Conservation (phyloP, 2,888 invertebrate species). For the Drosophila prostipennis region DNA sequence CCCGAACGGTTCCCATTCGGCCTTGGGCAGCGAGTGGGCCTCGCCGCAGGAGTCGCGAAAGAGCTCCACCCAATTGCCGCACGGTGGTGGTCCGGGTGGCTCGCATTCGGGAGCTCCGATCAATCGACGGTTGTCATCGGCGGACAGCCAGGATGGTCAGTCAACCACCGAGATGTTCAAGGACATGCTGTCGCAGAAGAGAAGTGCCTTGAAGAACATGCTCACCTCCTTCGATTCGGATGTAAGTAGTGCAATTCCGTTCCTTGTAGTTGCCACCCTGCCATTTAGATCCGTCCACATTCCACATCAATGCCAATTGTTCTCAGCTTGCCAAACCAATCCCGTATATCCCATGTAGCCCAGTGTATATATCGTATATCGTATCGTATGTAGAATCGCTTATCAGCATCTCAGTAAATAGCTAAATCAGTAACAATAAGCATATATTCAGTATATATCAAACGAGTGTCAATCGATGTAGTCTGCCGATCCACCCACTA, state of each 20-base stretch:
- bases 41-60: slow-evolving; percentile 87
- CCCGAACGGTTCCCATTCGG: slow-evolving; percentile 84
- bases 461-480: slow-evolving; percentile 13
- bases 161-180: slow-evolving; percentile 96
- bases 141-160: slow-evolving; percentile 88
- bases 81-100: slow-evolving; percentile 22
- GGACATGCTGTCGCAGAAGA: slow-evolving; percentile 96
- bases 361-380: slow-evolving; percentile 17
- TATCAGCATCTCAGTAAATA: slow-evolving; percentile 24
- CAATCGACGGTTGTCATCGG: slow-evolving; percentile 87
- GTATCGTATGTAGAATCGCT: slow-evolving; percentile 30
- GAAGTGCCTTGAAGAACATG: slow-evolving; percentile 93
- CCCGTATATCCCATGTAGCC: slow-evolving; percentile 10
- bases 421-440: slow-evolving; percentile 9
- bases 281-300: slow-evolving; percentile 4
- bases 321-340: slow-evolving; percentile 13
- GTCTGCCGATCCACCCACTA: slow-evolving; percentile 3
- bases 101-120: slow-evolving; percentile 43
- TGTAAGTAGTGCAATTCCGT: slow-evolving; percentile 86
- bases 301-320: slow-evolving; percentile 15
- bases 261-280: slow-evolving; percentile 5
- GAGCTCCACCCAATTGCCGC: slow-evolving; percentile 76
- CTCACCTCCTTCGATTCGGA: slow-evolving; percentile 96
- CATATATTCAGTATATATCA: slow-evolving; percentile 16
- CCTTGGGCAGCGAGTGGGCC: slow-evolving; percentile 85